Evolutionary conservation across 1,140 invertebrate genomes (phyloP).

Genomic region (Drosophila elegans): DNA sequence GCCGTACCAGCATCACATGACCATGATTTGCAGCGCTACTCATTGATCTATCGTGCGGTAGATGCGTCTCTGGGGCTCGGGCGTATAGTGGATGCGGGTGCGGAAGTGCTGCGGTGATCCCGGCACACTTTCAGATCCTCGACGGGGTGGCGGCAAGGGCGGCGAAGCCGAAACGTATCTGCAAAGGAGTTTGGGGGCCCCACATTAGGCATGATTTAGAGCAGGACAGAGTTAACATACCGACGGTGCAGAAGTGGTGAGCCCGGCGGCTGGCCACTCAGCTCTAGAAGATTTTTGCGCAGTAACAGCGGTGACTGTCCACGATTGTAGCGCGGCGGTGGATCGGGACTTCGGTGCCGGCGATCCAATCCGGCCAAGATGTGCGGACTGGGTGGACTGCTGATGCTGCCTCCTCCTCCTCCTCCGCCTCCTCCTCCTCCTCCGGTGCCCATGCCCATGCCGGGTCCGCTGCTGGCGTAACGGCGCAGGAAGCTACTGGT

Average conservation of each 20-base stretch:
- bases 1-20: slow-evolving; percentile 85
- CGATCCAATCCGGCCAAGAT: slow-evolving; percentile 74
- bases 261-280: slow-evolving; percentile 85
- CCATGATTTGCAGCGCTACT: slow-evolving; percentile 85
- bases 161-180: slow-evolving; percentile 89
- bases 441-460: neutral
- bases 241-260: slow-evolving; percentile 87
- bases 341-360: slow-evolving; percentile 88
- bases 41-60: slow-evolving; percentile 86
- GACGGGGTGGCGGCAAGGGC: slow-evolving; percentile 89
- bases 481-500: slow-evolving; percentile 42
- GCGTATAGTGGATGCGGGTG: slow-evolving; percentile 89
- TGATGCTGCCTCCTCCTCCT: slow-evolving; percentile 45
- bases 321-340: slow-evolving; percentile 88
- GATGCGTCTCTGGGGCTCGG: slow-evolving; percentile 89
- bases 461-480: slow-evolving; percentile 13
- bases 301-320: slow-evolving; percentile 88
- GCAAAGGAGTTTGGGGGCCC: neutral
- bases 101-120: slow-evolving; percentile 89
- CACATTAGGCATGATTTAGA: slow-evolving; percentile 5
- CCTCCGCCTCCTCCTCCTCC: slow-evolving; percentile 38
- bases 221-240: slow-evolving; percentile 77
- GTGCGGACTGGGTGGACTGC: slow-evolving; percentile 68
- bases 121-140: slow-evolving; percentile 89
- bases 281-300: slow-evolving; percentile 86